Percentiles rank a stretch among this genome's conserved stretches.
Conservation (phyloP, 2,113 vertebrate genomes). For the Pyrgilauda ruficollis region DNA sequence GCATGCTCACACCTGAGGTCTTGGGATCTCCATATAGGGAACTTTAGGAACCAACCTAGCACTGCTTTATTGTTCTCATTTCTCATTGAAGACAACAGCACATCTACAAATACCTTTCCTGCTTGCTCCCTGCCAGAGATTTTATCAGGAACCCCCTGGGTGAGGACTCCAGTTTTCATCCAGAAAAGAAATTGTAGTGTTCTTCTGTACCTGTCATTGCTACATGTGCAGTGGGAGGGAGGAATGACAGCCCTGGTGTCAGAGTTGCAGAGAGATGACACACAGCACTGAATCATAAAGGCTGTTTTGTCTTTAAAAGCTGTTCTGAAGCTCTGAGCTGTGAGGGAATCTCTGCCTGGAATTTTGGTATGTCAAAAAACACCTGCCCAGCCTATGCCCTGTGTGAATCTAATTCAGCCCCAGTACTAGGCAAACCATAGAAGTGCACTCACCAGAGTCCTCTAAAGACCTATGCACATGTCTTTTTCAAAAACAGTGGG, state of each 20-base stretch:
- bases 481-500: background rate
- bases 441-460: background rate
- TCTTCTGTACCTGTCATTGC: constrained; percentile 3
- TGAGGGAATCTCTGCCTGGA: background rate
- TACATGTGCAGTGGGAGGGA: background rate
- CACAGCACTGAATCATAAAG: constrained; percentile 1
- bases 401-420: background rate
- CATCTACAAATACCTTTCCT: background rate
- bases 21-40: background rate
- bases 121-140: background rate
- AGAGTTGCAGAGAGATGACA: background rate
- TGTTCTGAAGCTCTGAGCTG: background rate
- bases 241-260: constrained; percentile 13
- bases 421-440: background rate
- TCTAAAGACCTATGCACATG: background rate
- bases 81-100: background rate
- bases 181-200: background rate
- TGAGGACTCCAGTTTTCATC: background rate
- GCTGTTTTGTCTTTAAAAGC: constrained; percentile 16
- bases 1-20: background rate
- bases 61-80: background rate
- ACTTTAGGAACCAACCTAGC: background rate
- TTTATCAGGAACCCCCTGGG: background rate
- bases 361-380: background rate
- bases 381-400: background rate